Conservation (phyloP, 2,113 vertebrate species). For the Oceanites oceanicus region DNA sequence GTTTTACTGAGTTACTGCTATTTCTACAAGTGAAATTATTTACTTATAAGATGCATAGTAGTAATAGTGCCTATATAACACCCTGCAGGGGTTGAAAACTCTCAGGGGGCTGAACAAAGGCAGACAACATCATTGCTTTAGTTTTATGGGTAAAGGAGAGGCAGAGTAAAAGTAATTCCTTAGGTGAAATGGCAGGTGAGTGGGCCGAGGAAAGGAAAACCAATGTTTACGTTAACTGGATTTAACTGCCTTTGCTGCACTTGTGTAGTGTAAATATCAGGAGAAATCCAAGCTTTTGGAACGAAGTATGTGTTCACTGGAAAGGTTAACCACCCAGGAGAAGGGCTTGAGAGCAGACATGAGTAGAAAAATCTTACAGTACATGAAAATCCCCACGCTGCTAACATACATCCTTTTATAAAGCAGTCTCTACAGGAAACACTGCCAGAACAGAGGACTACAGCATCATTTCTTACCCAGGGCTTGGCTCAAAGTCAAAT, state of each 20-base stretch:
- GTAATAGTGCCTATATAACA: neutral
- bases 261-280: neutral
- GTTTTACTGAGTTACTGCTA: neutral
- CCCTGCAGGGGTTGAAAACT: accelerated
- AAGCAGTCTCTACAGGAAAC: neutral
- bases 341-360: neutral
- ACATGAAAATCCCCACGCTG: neutral
- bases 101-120: neutral
- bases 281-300: neutral
- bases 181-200: neutral
- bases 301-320: neutral
- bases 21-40: neutral
- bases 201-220: neutral
- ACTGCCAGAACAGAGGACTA: neutral
- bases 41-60: neutral
- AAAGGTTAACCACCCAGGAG: neutral
- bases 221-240: neutral
- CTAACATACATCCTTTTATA: neutral
- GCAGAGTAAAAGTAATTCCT: neutral
- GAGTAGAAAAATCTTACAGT: neutral
- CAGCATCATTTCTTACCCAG: neutral
- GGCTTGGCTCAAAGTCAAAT: neutral
- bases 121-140: neutral
- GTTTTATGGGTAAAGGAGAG: neutral
- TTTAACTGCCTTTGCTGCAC: neutral